Base-by-base conservation (phyloP, 2,888 invertebrate species). In the Melolontha melolontha region DNA sequence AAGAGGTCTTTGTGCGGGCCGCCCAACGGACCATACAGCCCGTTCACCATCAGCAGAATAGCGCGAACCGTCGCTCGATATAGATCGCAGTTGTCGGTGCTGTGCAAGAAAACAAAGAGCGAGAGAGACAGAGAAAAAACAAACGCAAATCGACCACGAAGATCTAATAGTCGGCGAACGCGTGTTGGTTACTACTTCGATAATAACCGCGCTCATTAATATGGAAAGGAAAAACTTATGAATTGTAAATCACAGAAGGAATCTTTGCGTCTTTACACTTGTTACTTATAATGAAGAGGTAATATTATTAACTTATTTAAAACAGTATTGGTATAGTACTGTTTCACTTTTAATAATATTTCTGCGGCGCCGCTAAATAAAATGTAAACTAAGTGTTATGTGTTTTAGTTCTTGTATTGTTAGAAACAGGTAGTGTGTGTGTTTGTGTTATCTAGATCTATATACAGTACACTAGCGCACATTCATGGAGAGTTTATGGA, bases 1-100 rank as follows among this genome's bases (percentile, higher is more conserved):
- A 47, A 62, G 59, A 62, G 59, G 59, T 62, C 59, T 62, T 62
- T 62, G 59, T 54, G 54, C 44, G 47, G 34, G 47, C n/a, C 44
- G 44, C 14, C n/a, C 34, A 16, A 16, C 22, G 47, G 22, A 34
- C 34, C 59, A 62, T 62, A 47, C 47, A 47, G 27, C 40, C 16
- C 16, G 40, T 16, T 29, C 12, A 16, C 29, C 29, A 27, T 14
- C 22, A 47, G 14, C 59, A 62, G 59, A 62, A 47, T 29, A 44
- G 49, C 59, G 59, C 59, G 59, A 62, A 34, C 47, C 34, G 29
- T 47, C 47, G 59, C 49, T 47, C 59, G 59, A 62, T 62, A 39
- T 49, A 62, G 59, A 62, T 62, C 59, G 59, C 29, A 44, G 42
- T 27, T 12, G 42, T 14, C 42, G 27, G 14, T 57, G 42, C 49